Conservation (phyloP, 2,888 invertebrate species). For the Xylophagus ater region DNA sequence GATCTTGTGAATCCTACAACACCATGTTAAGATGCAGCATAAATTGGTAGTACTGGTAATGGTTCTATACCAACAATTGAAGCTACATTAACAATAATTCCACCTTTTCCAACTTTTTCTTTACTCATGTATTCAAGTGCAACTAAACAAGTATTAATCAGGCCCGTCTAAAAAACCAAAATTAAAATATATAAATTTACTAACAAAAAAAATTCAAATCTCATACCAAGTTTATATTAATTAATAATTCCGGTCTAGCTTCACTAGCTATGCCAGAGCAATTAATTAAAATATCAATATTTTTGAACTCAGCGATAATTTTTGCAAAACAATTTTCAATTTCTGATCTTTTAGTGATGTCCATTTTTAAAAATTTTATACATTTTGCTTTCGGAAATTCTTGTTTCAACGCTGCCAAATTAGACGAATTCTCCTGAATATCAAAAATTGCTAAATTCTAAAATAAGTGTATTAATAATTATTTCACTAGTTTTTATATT, state of each 20-base stretch:
- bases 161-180: too few relatives aligned
- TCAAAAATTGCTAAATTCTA: conserved; percentile 28
- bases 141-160: too few relatives aligned
- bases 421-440: conserved; percentile 23
- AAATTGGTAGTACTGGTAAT: too few relatives aligned
- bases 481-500: background rate
- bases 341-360: conserved; percentile 25
- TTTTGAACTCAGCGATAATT: conserved; percentile 20
- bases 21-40: too few relatives aligned
- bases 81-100: too few relatives aligned
- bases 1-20: too few relatives aligned
- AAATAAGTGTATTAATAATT: conserved; percentile 23
- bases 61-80: too few relatives aligned
- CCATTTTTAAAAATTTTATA: conserved; percentile 26
- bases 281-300: too few relatives aligned
- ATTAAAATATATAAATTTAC: too few relatives aligned
- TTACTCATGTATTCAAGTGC: too few relatives aligned
- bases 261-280: conserved; percentile 31
- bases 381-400: conserved; percentile 7
- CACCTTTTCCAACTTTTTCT: too few relatives aligned
- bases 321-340: conserved; percentile 25
- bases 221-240: conserved; percentile 42
- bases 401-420: conserved; percentile 14
- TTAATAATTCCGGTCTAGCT: conserved; percentile 24
- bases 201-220: too few relatives aligned